Evolutionary conservation across 1,140 invertebrate genomes (phyloP), one percentile per base, ranked within the genome.

Genomic region (Drosophila teissieri): DNA sequence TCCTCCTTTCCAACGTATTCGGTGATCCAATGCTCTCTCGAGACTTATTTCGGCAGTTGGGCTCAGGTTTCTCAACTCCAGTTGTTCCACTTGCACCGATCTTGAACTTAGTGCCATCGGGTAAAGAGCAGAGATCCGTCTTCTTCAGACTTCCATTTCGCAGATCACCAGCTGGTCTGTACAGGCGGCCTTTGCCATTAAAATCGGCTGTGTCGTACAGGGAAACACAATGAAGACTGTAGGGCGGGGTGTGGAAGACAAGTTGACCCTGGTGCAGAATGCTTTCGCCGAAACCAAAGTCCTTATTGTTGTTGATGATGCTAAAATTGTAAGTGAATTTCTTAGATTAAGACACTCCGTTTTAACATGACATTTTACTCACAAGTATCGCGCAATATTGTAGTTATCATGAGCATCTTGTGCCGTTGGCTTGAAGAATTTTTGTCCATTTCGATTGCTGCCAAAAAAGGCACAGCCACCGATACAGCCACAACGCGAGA

Each of bases 401-500:
- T 96, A 94, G 3, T 97, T 96, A 82, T 98, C 96, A 49, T 94
- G 94, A 46, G 96, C 93, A 93, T 98, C 97, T 51, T 95, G 94
- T 24, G 95, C 94, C 77, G 94, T 96, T 0, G 97, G 97, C 85
- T 97, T 97, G 63, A 99, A 97, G 91, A 99, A 98, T 75, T 95
- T 95, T 17, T 95, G 92, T 1, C 98, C 98, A 92, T 98, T 98
- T 79, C 94, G 94, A 91, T 98, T 98, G 46, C 94, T 96, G 4
- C 98, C 98, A 92, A 99, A 99, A 93, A 99, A 99, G 14, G 94
- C 93, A 91, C 97, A 99, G 1, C 98, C 98, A 3, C 98, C 98
- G 44, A 97, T 96, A 93, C 99, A 99, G 0, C 98, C 98, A 92
- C 99, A 99, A 75, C 96, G 96, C 7, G 90, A 90, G 22, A 91